Conservation (phyloP, 2,888 invertebrate genomes). For the Dynastes maya region DNA sequence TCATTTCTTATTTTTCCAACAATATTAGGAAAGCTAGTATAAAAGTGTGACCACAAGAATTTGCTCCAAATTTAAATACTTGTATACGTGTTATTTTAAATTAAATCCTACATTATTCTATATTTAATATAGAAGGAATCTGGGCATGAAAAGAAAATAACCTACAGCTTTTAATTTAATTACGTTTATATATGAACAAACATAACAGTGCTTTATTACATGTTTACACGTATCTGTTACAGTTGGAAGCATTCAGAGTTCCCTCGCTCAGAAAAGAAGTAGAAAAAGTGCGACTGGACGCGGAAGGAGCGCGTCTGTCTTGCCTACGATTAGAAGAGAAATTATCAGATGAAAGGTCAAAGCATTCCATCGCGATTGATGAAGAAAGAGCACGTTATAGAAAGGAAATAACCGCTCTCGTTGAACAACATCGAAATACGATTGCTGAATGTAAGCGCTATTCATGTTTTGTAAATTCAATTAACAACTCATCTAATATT, state of each 20-base stretch:
- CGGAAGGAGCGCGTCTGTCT: constrained; percentile 68
- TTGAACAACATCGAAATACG: constrained; percentile 63
- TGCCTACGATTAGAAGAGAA: constrained; percentile 70
- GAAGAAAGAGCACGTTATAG: constrained; percentile 64
- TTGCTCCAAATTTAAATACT: no score
- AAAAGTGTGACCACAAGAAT: no score
- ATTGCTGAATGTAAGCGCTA: constrained; percentile 64
- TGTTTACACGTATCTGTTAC: constrained; percentile 53
- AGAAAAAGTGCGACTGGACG: constrained; percentile 71
- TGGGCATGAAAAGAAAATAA: background rate
- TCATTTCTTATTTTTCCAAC: no score
- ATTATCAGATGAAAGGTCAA: constrained; percentile 67
- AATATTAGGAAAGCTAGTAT: no score
- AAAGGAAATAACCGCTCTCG: constrained; percentile 63
- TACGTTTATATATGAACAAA: no score
- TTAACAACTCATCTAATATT: background rate
- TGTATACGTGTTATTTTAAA: no score
- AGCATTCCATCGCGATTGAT: constrained; percentile 66
- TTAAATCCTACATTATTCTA: no score
- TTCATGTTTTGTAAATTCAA: background rate
- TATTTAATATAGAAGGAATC: background rate
- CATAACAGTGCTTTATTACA: no score
- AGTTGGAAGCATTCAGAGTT: constrained; percentile 77
- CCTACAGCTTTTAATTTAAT: constrained; percentile 14
- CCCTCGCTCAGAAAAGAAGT: constrained; percentile 72